Evolutionary conservation across 2,113 vertebrate species (phyloP).

Genomic region (Sinocyclocheilus anophthalmus): DNA sequence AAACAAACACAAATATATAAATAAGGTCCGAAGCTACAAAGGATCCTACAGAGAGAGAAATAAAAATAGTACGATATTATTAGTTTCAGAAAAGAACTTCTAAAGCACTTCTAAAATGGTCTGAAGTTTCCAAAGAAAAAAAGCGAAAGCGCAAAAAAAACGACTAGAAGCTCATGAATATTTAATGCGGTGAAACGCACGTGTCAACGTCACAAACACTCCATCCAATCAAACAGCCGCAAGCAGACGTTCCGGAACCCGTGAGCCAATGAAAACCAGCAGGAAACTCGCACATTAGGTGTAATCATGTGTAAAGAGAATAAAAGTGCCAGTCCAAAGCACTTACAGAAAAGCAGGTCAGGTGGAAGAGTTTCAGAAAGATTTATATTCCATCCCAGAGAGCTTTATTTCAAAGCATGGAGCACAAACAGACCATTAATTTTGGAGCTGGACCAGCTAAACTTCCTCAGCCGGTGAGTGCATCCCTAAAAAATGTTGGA

Average conservation of each 20-base stretch:
- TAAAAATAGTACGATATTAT: too few species aligned
- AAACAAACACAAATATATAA: too few species aligned
- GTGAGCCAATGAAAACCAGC: not conserved
- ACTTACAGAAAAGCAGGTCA: not conserved
- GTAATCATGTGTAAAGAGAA: constrained; percentile 14
- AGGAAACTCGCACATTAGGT: not conserved
- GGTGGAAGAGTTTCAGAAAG: not conserved
- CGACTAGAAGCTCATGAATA: not conserved
- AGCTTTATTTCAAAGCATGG: constrained; percentile 31
- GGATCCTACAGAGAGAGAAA: too few species aligned
- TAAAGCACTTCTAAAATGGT: too few species aligned
- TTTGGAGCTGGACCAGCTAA: constrained; percentile 93
- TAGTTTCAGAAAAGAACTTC: too few species aligned
- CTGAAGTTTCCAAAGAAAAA: not conserved
- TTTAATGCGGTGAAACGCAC: not conserved
- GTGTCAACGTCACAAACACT: not conserved
- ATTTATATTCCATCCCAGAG: not conserved
- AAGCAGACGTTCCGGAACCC: not conserved
- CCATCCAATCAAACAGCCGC: not conserved
- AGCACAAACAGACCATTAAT: constrained; percentile 77
- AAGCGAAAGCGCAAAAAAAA: too few species aligned
- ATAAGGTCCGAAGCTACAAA: too few species aligned
- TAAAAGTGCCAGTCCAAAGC: not conserved
- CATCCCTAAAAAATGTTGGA: not conserved
- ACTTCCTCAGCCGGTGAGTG: constrained; percentile 85